phyloP scores from a whole-genome alignment of 2,113 vertebrate species.

The Micronycteris hirsuta region DNA sequence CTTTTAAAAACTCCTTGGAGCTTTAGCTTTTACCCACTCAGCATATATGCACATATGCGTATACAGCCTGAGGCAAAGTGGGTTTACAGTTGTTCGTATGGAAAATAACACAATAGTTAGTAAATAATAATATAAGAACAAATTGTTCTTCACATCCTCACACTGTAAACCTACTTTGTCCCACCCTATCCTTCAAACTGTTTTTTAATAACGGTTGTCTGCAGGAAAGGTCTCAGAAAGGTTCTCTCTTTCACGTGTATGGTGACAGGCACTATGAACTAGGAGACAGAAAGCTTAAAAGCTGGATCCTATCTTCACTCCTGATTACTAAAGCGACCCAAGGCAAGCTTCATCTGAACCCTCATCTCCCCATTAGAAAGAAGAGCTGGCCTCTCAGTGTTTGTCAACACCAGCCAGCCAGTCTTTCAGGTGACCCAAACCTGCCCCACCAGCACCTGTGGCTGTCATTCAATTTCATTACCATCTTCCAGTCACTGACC shows the following conservation, averaged over 20 bases:
- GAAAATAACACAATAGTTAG: not conserved
- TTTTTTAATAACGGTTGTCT: not conserved
- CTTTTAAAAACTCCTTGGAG: not conserved
- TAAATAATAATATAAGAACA: not conserved
- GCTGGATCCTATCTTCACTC: not conserved
- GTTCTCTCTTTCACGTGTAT: not conserved
- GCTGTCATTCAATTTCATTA: not conserved
- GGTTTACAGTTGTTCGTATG: not conserved
- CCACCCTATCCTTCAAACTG: not conserved
- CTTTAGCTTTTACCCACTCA: not conserved
- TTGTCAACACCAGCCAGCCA: not conserved
- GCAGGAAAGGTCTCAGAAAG: not conserved
- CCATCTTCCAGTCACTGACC: not conserved
- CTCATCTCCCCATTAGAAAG: not conserved
- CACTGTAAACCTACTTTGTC: not conserved
- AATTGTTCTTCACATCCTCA: not conserved
- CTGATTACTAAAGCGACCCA: not conserved
- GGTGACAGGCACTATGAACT: not conserved
- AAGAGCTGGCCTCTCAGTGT: not conserved
- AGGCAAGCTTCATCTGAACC: not conserved
- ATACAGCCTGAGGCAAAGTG: not conserved
- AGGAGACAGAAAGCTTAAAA: not conserved
- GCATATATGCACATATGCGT: rapidly evolving
- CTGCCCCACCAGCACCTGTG: not conserved
- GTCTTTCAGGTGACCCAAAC: not conserved